A percentile compares a stretch with the other conserved stretches of the same genome.
These are phyloP conservation scores for Cabera pusaria DNA, from an alignment of 2,888 invertebrate genomes.

Conservation along the genomic window DNA sequence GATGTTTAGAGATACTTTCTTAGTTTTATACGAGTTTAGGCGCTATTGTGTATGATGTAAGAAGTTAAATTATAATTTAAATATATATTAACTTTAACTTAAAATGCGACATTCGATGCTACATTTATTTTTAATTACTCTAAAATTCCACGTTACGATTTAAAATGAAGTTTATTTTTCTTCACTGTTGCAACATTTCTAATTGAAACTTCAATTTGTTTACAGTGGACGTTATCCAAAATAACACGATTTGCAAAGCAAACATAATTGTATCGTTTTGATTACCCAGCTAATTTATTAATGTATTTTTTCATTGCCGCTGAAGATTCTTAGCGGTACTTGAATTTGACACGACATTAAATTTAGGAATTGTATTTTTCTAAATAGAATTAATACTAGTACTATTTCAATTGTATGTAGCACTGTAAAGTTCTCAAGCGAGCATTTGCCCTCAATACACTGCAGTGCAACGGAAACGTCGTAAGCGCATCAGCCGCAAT, in stretches of 20 bases:
- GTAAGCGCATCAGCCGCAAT: slow-evolving; percentile 49
- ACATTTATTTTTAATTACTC: too few relatives aligned
- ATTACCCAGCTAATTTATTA: too few relatives aligned
- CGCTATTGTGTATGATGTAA: too few relatives aligned
- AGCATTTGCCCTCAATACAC: slow-evolving; percentile 10
- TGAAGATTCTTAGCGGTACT: too few relatives aligned
- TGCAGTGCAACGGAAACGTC: slow-evolving; percentile 49
- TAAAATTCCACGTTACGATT: too few relatives aligned
- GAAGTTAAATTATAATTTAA: too few relatives aligned
- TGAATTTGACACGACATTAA: too few relatives aligned
- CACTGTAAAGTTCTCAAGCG: slow-evolving; percentile 6
- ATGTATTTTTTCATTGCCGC: slow-evolving; percentile 23
- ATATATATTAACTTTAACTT: too few relatives aligned
- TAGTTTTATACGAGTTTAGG: not conserved
- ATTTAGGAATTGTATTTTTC: not conserved
- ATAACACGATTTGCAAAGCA: slow-evolving; percentile 25
- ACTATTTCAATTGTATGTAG: too few relatives aligned
- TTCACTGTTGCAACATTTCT: slow-evolving; percentile 1
- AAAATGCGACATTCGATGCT: too few relatives aligned
- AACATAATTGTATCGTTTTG: too few relatives aligned
- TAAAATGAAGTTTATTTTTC: too few relatives aligned
- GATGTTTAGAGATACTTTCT: slow-evolving; percentile 9
- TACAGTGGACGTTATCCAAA: slow-evolving; percentile 24
- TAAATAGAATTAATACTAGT: not conserved
- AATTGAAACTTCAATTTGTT: slow-evolving; percentile 15